These are phyloP conservation scores for Hemicordylus capensis DNA, from an alignment of 2,113 vertebrate genomes.

Conservation along the genomic window DNA sequence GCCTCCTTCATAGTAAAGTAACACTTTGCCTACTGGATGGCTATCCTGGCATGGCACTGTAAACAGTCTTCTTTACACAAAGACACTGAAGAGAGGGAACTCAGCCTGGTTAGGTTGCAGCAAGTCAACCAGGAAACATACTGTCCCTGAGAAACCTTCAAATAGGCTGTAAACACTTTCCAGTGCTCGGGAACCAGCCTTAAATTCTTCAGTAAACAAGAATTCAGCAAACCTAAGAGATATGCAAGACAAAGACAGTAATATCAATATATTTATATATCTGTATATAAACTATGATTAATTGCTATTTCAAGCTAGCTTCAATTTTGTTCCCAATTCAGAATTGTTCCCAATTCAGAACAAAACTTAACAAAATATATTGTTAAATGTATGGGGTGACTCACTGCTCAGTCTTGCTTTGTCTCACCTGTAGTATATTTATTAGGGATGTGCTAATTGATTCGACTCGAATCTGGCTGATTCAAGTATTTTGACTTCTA, in stretches of 20 bases:
- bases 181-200: constrained; percentile 81
- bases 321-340: not conserved
- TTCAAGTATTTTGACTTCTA: too few species aligned
- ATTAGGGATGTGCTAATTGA: too few species aligned
- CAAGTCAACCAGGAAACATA: constrained; percentile 90
- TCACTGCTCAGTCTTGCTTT: not conserved
- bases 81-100: constrained; percentile 90
- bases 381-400: not conserved
- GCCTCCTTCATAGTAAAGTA: constrained; percentile 52
- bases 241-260: constrained; percentile 7
- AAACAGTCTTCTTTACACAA: constrained; percentile 78
- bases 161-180: constrained; percentile 87
- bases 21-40: constrained; percentile 49
- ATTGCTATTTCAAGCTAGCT: not conserved
- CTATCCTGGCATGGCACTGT: constrained; percentile 1
- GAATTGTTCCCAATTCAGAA: not conserved
- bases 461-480: too few species aligned
- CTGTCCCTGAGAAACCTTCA: constrained; percentile 87
- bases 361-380: not conserved
- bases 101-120: constrained; percentile 88
- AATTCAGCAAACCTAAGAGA: constrained; percentile 89
- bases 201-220: constrained; percentile 90
- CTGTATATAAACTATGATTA: not conserved
- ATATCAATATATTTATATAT: constrained; percentile 4
- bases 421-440: too few species aligned